Conservation (phyloP, 2,113 vertebrate genomes). For the Ammospiza nelsoni region DNA sequence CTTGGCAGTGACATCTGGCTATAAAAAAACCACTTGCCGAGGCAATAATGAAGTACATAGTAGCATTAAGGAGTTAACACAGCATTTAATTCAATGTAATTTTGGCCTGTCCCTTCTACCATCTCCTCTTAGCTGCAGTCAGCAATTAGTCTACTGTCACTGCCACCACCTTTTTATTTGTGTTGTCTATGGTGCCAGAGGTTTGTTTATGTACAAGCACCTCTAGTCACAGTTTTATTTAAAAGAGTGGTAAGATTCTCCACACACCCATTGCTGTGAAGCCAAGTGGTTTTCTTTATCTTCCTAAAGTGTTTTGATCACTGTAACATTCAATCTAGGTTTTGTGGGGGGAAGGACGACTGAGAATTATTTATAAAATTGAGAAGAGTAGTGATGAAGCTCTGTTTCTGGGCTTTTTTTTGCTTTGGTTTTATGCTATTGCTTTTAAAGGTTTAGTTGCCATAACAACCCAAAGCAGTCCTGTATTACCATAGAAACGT, state of each 20-base stretch:
- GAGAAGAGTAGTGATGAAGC: background rate
- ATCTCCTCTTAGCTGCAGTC: background rate
- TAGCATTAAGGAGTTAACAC: background rate
- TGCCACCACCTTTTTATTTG: background rate
- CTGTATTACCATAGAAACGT: conserved; percentile 61
- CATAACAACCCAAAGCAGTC: conserved; percentile 57
- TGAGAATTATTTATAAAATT: background rate
- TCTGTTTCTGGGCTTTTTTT: background rate
- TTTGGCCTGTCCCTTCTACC: background rate
- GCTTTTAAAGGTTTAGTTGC: conserved; percentile 63
- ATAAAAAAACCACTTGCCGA: background rate
- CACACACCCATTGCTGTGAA: background rate
- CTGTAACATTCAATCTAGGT: background rate
- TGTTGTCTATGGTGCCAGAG: background rate
- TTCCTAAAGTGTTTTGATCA: background rate
- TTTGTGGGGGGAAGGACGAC: background rate
- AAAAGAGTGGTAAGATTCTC: background rate
- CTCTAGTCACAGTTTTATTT: background rate
- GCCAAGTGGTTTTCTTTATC: background rate
- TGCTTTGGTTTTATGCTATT: conserved; percentile 40
- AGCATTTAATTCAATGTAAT: background rate
- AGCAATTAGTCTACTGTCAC: background rate
- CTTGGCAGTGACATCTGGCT: background rate
- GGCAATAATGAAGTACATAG: background rate
- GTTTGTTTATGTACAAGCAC: background rate